phyloP scores from a whole-genome alignment of 64 coral and sea anemone species.

The Hydrozoanthus tunicans region DNA sequence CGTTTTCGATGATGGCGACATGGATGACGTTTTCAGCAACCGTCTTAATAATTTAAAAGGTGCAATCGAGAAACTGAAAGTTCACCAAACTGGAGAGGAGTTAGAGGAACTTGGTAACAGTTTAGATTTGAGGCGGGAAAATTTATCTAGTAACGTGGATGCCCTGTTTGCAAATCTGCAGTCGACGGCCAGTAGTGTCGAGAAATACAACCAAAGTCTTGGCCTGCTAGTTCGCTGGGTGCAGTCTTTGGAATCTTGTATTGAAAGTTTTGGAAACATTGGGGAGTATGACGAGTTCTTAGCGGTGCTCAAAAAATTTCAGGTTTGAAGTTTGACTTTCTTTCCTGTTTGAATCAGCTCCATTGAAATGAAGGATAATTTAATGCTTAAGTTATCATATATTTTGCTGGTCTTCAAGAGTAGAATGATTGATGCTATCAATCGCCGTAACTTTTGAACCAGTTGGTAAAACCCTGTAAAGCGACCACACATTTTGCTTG shows the following conservation, averaged over 20 bases:
- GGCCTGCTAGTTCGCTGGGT: constrained; percentile 50
- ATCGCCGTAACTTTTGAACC: too few relatives aligned
- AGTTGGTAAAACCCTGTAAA: too few relatives aligned
- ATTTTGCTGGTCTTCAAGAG: too few relatives aligned
- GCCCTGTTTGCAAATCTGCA: constrained; percentile 47
- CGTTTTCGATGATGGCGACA: constrained; percentile 13
- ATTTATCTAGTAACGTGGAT: constrained; percentile 45
- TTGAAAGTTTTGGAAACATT: constrained; percentile 52
- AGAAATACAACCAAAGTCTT: constrained; percentile 61
- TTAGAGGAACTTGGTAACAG: constrained; percentile 36
- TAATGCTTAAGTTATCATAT: too few relatives aligned
- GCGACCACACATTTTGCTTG: too few relatives aligned
- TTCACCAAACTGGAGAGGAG: constrained; percentile 40
- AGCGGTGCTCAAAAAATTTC: constrained; percentile 68
- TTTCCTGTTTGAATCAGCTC: neutral
- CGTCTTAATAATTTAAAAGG: constrained; percentile 57
- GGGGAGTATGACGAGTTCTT: constrained; percentile 74
- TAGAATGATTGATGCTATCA: too few relatives aligned
- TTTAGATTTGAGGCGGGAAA: constrained; percentile 46
- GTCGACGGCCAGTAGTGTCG: constrained; percentile 57
- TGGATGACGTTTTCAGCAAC: constrained; percentile 23
- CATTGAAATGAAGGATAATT: neutral
- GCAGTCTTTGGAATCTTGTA: constrained; percentile 35
- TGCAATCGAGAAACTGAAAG: constrained; percentile 48
- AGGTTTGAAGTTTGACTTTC: constrained; percentile 44